Evolutionary conservation across 2,888 invertebrate genomes (phyloP).

Genomic region (Caenorhabditis angaria): DNA sequence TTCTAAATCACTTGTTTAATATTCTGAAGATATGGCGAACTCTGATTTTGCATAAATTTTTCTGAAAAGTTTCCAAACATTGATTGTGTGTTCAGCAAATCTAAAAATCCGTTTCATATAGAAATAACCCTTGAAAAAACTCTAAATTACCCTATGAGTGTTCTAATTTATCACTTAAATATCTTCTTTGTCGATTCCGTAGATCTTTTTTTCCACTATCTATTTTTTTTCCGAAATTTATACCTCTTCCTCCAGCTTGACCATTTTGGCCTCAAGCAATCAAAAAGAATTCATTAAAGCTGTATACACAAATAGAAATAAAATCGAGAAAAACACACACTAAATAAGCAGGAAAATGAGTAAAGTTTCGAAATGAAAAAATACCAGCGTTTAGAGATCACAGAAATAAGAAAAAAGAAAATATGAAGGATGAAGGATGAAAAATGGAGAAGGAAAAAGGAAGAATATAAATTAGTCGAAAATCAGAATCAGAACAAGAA

Average conservation of each 20-base stretch:
- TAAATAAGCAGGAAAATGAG: neutral
- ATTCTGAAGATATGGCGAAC: no score
- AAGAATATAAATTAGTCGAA: no score
- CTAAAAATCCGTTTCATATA: no score
- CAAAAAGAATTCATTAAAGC: neutral
- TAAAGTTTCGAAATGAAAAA: neutral
- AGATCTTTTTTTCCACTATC: neutral
- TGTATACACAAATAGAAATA: conserved; percentile 1
- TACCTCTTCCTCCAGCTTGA: neutral
- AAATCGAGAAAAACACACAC: neutral
- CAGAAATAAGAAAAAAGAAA: conserved; percentile 11
- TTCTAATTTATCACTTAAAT: no score
- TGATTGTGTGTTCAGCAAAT: no score
- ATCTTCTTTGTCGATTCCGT: neutral
- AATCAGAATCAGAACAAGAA: no score
- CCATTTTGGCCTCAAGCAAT: neutral
- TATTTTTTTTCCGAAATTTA: neutral
- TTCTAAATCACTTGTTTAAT: no score
- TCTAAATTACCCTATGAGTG: no score
- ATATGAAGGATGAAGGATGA: neutral
- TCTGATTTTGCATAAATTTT: neutral
- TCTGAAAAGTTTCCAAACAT: no score
- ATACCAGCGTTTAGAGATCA: conserved; percentile 41
- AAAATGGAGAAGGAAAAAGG: neutral
- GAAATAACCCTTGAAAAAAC: no score